These are phyloP conservation scores for Diabrotica virgifera DNA, from an alignment of 1,140 invertebrate species.

Conservation along the genomic window DNA sequence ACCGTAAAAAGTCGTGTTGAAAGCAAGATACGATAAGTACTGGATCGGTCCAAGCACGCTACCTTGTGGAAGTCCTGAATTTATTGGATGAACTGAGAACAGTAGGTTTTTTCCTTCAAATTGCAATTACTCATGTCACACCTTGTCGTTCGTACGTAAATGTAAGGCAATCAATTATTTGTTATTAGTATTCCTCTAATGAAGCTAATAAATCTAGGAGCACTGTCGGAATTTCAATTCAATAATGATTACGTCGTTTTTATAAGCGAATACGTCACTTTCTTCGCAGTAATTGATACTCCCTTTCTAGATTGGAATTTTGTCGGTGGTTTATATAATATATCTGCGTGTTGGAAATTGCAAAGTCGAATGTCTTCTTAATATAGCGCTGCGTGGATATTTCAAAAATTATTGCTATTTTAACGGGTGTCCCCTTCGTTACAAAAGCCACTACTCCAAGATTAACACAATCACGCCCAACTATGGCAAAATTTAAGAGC, in stretches of 20 bases:
- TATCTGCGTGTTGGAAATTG: not conserved
- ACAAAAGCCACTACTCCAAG: not conserved
- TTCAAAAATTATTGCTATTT: not conserved
- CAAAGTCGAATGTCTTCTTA: not conserved
- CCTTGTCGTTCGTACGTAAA: constrained; percentile 20
- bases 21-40: too few relatives aligned
- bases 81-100: too few relatives aligned
- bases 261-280: not conserved
- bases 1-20: too few relatives aligned
- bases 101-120: too few relatives aligned
- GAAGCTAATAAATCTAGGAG: constrained; percentile 27
- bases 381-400: not conserved
- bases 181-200: constrained; percentile 29
- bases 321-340: not conserved
- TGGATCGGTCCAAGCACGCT: too few relatives aligned
- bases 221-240: constrained; percentile 3
- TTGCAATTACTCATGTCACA: too few relatives aligned
- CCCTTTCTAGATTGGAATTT: too few relatives aligned
- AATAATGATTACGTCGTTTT: constrained; percentile 6
- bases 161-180: constrained; percentile 28
- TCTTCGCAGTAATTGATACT: not conserved
- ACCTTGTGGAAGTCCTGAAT: too few relatives aligned
- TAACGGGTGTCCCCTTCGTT: not conserved
- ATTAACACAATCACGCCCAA: not conserved
- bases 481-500: too few relatives aligned